Conservation (phyloP, 2,888 invertebrate species). For the Noctuana brunneofusca region DNA sequence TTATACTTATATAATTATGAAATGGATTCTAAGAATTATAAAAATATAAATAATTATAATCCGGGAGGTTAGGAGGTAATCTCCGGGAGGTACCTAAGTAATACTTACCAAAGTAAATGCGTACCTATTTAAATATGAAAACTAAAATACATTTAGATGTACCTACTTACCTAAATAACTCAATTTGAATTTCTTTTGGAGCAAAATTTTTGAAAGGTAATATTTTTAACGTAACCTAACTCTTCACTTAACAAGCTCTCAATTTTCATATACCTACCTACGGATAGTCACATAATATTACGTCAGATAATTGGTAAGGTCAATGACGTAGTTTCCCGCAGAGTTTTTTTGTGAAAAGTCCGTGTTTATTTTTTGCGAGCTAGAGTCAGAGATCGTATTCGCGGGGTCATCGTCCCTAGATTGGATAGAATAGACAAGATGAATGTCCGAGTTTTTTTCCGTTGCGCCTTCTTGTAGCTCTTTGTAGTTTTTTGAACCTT, state of each 20-base stretch:
- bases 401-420: constrained; percentile 70
- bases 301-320: constrained; percentile 24
- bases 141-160: too few species aligned
- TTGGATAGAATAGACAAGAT: constrained; percentile 63
- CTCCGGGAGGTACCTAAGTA: too few species aligned
- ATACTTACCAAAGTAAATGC: too few species aligned
- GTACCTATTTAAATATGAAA: too few species aligned
- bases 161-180: too few species aligned
- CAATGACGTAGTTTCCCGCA: constrained; percentile 41
- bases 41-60: too few species aligned
- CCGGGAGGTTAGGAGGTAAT: too few species aligned
- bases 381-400: constrained; percentile 52
- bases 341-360: constrained; percentile 42
- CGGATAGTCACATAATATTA: background rate
- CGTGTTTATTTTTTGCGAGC: constrained; percentile 47
- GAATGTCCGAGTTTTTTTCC: constrained; percentile 59
- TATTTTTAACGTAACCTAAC: background rate
- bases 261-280: constrained; percentile 7
- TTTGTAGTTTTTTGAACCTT: constrained; percentile 73
- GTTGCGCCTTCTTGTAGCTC: constrained; percentile 64
- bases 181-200: too few species aligned
- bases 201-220: too few species aligned
- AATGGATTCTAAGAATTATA: too few species aligned
- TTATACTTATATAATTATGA: too few species aligned
- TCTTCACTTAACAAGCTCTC: background rate